A percentile compares a stretch with the other conserved stretches of the same genome.
Conservation (phyloP, 2,113 vertebrate genomes). For the Daphoenositta chrysoptera region DNA sequence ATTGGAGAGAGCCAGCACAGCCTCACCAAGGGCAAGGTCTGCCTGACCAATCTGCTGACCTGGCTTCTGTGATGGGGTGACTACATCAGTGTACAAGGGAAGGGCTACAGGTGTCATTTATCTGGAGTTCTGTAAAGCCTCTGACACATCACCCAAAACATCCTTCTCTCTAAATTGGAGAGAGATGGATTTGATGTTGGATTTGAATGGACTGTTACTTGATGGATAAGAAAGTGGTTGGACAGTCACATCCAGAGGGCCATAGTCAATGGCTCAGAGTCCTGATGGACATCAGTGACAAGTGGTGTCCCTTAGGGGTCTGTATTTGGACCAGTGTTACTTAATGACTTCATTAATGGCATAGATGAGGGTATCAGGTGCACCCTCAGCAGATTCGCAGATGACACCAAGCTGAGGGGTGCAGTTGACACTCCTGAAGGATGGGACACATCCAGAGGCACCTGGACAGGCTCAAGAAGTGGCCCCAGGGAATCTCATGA, state of each 20-base stretch:
- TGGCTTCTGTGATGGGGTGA: not conserved
- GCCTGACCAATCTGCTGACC: not conserved
- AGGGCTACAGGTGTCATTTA: not conserved
- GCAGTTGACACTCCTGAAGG: not conserved
- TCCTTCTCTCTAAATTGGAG: not conserved
- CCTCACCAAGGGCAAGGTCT: not conserved
- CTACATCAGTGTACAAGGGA: not conserved
- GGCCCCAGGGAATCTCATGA: not conserved
- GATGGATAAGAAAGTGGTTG: not conserved
- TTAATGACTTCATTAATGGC: not conserved
- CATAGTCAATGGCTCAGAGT: accelerated
- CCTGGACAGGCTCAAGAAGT: not conserved
- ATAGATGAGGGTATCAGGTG: not conserved
- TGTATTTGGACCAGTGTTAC: not conserved
- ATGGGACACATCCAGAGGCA: not conserved
- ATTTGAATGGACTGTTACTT: no score
- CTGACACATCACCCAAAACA: not conserved
- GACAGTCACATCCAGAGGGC: not conserved
- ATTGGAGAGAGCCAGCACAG: not conserved
- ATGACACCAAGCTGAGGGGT: not conserved
- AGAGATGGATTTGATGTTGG: not conserved
- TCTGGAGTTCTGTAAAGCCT: not conserved
- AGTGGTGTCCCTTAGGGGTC: not conserved
- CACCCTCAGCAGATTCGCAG: not conserved
- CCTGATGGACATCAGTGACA: not conserved